Percentiles rank a stretch among this genome's conserved stretches.
phyloP scores from a whole-genome alignment of 2,888 invertebrate genomes.

The Xanthorhoe spadicearia region DNA sequence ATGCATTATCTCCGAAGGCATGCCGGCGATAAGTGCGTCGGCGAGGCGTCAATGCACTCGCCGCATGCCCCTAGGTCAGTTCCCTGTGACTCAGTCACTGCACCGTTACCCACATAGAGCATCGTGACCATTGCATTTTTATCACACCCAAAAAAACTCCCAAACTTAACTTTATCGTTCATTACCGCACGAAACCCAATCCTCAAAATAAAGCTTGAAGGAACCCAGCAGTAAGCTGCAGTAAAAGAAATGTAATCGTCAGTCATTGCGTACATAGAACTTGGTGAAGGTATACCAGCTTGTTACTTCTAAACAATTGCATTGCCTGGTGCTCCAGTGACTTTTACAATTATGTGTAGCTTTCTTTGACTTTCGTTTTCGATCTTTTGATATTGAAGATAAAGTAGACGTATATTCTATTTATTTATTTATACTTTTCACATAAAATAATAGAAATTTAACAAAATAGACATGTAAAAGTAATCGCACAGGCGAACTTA shows the following conservation, averaged over 20 bases:
- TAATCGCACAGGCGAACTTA: too few relatives aligned
- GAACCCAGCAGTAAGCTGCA: constrained; percentile 27
- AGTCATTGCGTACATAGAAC: constrained; percentile 9
- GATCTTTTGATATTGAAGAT: constrained; percentile 49
- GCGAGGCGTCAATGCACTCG: constrained; percentile 81
- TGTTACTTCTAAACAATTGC: constrained; percentile 66
- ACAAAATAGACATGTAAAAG: too few relatives aligned
- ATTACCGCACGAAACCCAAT: constrained; percentile 6
- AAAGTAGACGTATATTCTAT: not conserved
- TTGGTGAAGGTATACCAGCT: constrained; percentile 22
- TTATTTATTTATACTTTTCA: too few relatives aligned
- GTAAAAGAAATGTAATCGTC: constrained; percentile 9
- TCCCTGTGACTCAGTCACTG: constrained; percentile 81
- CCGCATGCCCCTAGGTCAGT: constrained; percentile 83
- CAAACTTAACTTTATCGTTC: constrained; percentile 1
- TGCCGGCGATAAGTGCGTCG: constrained; percentile 79
- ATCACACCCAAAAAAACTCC: constrained; percentile 44
- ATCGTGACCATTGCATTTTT: constrained; percentile 66
- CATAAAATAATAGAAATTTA: too few relatives aligned
- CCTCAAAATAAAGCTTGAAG: not conserved
- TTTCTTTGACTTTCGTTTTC: constrained; percentile 77
- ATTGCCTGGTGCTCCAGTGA: constrained; percentile 77
- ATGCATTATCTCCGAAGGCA: constrained; percentile 81
- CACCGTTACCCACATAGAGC: constrained; percentile 78
- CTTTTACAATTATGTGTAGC: constrained; percentile 71